Evolutionary conservation across 1,140 invertebrate species (phyloP), one percentile per base, ranked within the genome.

Genomic region (Trachymyrmex cornetzi): DNA sequence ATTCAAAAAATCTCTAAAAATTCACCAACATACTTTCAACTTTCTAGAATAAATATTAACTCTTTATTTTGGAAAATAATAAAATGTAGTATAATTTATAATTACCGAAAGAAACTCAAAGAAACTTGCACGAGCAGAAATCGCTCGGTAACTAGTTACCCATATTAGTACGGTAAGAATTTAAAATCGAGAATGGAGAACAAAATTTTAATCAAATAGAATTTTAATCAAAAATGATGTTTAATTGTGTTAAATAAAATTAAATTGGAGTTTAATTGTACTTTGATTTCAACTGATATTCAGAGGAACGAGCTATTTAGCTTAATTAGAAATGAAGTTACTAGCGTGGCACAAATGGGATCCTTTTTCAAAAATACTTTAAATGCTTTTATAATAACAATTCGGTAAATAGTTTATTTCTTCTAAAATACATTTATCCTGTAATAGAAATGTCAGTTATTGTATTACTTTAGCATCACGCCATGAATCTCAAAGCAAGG

Each of bases 191-290:
- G 19, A 77, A 50, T n/a, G 11, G 38, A 38, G 63, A 44, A 44
- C 9, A 44, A 11, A 44, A 44, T 44, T 44, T 44, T 11, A 44
- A 19, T 55, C 0, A 22, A n/a, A 30, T n/a, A n/a, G 9, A 24
- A 48, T 72, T 67, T 67, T 14, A 55, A 64, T 50, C 0, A 9
- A 3, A 80, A 80, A 48, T 50, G n/a, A 67, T n/a, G 24, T 30
- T n/a, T 14, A 71, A 81, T 57, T 71, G 30, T 24, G 22, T 44
- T 27, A 72, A 44, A 27, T 66, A 19, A 53, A 66, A 34, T 66
- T 53, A 30, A 48, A 64, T 53, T 53, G 30, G 9, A 67, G 53
- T 53, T 66, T 38, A 53, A 79, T 79, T 9, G n/a, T 30, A 57
- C 64, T 53, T 30, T 0, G 12, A n/a, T 57, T 75, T 57, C 50